These are phyloP conservation scores for Eumaeus atala DNA, from an alignment of 1,140 invertebrate genomes.

Conservation along the genomic window DNA sequence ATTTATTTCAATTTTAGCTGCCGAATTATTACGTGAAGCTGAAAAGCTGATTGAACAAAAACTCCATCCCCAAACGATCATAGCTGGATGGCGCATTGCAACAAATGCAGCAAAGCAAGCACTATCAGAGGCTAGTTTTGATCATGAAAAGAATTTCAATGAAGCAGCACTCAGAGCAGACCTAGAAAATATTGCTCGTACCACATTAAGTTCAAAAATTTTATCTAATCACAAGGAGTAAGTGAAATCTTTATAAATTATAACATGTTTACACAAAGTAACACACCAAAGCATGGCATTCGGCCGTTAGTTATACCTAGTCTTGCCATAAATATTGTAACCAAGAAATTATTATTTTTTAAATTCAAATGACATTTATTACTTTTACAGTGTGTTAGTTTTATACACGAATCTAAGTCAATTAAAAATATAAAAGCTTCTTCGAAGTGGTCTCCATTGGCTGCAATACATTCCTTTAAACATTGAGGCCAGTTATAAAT, in stretches of 20 bases:
- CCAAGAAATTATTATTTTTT: too few relatives aligned
- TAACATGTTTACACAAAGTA: not conserved
- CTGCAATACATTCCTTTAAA: too few relatives aligned
- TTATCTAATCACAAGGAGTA: slow-evolving; percentile 96
- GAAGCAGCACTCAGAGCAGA: slow-evolving; percentile 88
- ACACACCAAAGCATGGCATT: too few relatives aligned
- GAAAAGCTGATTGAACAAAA: slow-evolving; percentile 95
- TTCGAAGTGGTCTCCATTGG: too few relatives aligned
- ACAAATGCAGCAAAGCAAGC: slow-evolving; percentile 88
- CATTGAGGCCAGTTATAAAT: too few relatives aligned
- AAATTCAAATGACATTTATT: too few relatives aligned
- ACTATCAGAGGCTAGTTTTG: slow-evolving; percentile 83
- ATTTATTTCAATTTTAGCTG: slow-evolving; percentile 75
- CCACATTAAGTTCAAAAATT: slow-evolving; percentile 98
- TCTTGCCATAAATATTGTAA: too few relatives aligned
- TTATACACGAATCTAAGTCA: too few relatives aligned
- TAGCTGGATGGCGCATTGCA: slow-evolving; percentile 94
- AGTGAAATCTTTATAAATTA: slow-evolving; percentile 24
- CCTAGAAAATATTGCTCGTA: slow-evolving; percentile 96
- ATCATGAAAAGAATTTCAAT: slow-evolving; percentile 89
- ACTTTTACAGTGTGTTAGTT: too few relatives aligned
- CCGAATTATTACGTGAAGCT: slow-evolving; percentile 95
- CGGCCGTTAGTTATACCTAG: too few relatives aligned
- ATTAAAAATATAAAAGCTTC: too few relatives aligned
- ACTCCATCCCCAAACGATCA: slow-evolving; percentile 98